A percentile compares a stretch with the other conserved stretches of the same genome.
phyloP scores from a whole-genome alignment of 2,888 invertebrate species.

The Orthosia cruda region DNA sequence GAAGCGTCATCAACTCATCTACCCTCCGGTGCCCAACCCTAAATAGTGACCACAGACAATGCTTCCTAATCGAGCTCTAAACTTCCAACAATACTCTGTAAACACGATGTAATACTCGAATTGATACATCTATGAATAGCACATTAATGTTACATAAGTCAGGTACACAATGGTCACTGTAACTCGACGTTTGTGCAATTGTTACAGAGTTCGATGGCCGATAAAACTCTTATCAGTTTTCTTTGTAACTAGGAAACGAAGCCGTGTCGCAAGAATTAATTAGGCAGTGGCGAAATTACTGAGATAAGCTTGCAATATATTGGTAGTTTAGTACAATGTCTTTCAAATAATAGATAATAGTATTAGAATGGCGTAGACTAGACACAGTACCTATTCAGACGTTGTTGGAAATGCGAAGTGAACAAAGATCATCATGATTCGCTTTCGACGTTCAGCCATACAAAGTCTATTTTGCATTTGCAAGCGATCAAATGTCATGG shows the following conservation, averaged over 20 bases:
- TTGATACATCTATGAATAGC: conserved; percentile 40
- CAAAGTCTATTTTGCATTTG: conserved; percentile 69
- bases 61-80: conserved; percentile 28
- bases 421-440: conserved; percentile 63
- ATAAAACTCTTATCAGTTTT: conserved; percentile 88
- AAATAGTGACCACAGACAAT: conserved; percentile 8
- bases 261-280: conserved; percentile 82
- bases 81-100: conserved; percentile 10
- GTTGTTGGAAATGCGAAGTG: conserved; percentile 44
- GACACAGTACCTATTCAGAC: conserved; percentile 17
- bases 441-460: conserved; percentile 58
- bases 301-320: conserved; percentile 54
- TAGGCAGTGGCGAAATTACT: conserved; percentile 75
- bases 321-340: background rate
- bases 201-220: conserved; percentile 84
- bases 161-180: conserved; percentile 68
- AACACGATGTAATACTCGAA: conserved; percentile 31
- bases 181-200: conserved; percentile 77
- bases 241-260: conserved; percentile 82
- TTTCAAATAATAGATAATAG: conserved; percentile 14
- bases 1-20: background rate
- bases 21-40: background rate
- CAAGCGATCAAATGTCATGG: conserved; percentile 78
- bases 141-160: conserved; percentile 56
- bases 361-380: background rate